Percentiles rank a stretch among this genome's conserved stretches.
Evolutionary conservation across 2,113 vertebrate species (phyloP).

Genomic region (Megaceryle maxima): DNA sequence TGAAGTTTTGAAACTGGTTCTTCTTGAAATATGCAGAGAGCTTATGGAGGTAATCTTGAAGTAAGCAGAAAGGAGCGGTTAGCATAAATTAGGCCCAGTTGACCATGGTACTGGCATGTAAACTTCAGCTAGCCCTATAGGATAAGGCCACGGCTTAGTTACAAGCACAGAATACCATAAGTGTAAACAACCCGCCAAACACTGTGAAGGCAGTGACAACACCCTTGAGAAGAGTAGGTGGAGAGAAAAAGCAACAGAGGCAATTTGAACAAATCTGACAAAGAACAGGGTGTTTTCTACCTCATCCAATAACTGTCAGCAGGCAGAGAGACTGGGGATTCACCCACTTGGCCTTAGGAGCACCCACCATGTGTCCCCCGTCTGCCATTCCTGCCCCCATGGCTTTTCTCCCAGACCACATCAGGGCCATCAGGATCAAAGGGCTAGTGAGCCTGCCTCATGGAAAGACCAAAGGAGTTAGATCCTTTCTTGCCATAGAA

Average conservation of each 20-base stretch:
- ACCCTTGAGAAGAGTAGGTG: not conserved
- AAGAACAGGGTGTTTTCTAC: not conserved
- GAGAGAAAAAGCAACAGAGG: not conserved
- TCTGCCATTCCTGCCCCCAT: fast-evolving
- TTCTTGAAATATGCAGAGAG: not conserved
- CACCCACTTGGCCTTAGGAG: not conserved
- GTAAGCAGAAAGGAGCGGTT: not conserved
- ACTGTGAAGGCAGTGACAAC: not conserved
- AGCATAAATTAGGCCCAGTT: not conserved
- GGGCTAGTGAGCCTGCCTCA: not conserved
- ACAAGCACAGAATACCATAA: not conserved
- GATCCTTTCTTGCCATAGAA: not conserved
- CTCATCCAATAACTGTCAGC: not conserved
- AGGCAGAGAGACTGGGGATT: not conserved
- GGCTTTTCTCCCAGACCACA: not conserved
- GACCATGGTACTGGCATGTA: not conserved
- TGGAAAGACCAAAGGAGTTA: not conserved
- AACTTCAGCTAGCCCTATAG: not conserved
- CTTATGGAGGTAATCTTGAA: not conserved
- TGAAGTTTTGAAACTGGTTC: not conserved
- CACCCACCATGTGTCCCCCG: fast-evolving
- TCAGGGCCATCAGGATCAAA: not conserved
- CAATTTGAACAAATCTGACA: not conserved
- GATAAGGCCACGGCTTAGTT: not conserved
- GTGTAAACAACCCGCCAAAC: not conserved